A percentile compares a stretch with the other conserved stretches of the same genome.
phyloP scores from a whole-genome alignment of 2,888 invertebrate genomes.

The Aleiodes leptofemur region DNA sequence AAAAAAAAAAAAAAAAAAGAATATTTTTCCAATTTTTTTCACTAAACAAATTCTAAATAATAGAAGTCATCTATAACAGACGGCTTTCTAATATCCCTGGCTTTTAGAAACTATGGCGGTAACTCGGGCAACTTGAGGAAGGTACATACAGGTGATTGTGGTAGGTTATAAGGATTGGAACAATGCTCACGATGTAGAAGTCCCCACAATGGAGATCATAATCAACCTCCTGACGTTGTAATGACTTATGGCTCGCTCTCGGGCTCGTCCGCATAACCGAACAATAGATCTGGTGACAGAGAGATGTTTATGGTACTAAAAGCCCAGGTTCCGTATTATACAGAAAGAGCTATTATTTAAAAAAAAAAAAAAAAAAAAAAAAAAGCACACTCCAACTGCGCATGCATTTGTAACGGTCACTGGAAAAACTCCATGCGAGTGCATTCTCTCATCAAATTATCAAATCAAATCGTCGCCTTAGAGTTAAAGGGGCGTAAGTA shows the following conservation, averaged over 20 bases:
- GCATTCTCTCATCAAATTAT: no score
- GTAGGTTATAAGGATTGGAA: slow-evolving; percentile 55
- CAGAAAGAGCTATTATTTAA: neutral
- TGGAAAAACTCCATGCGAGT: no score
- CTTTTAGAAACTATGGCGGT: slow-evolving; percentile 19
- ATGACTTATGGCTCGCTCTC: slow-evolving; percentile 67
- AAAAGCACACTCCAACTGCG: slow-evolving; percentile 3
- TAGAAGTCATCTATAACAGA: slow-evolving; percentile 10
- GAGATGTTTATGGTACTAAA: slow-evolving; percentile 64
- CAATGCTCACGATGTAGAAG: slow-evolving; percentile 67
- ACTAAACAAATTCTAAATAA: slow-evolving; percentile 18
- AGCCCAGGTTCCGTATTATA: slow-evolving; percentile 37
- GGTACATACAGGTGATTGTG: slow-evolving; percentile 63
- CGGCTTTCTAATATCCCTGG: slow-evolving; percentile 31
- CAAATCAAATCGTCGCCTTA: no score
- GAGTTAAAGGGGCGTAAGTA: no score
- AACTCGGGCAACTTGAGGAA: slow-evolving; percentile 17
- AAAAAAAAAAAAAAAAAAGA: no score
- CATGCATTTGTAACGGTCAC: neutral
- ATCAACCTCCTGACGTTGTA: slow-evolving; percentile 69
- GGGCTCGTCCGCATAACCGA: slow-evolving; percentile 58
- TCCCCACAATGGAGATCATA: slow-evolving; percentile 71
- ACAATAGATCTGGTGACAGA: slow-evolving; percentile 67
- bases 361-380: no score
- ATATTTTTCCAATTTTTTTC: neutral